Evolutionary conservation across 2,888 invertebrate species (phyloP).

Genomic region (Cyclophora punctaria): DNA sequence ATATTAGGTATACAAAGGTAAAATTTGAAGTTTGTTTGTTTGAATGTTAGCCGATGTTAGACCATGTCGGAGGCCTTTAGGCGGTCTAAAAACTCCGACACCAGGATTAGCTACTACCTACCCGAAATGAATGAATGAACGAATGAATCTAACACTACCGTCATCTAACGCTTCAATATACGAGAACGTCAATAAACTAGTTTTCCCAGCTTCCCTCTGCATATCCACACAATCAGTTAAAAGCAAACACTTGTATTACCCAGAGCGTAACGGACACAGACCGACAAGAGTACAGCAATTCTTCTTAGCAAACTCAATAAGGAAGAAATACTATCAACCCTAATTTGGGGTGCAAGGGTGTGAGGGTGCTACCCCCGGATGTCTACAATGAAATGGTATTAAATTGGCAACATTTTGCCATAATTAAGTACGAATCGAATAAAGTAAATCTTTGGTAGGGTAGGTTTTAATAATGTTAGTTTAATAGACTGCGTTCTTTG

Average conservation of each 20-base stretch:
- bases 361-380: slow-evolving; percentile 27
- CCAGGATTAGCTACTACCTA: too few species aligned
- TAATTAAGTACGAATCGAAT: slow-evolving; percentile 16
- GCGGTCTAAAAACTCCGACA: too few species aligned
- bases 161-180: too few species aligned
- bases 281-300: slow-evolving; percentile 7
- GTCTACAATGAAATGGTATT: slow-evolving; percentile 41
- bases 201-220: slow-evolving; percentile 1
- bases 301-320: slow-evolving; percentile 3
- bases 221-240: slow-evolving; percentile 19
- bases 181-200: too few species aligned
- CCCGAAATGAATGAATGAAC: too few species aligned
- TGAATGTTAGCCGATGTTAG: too few species aligned
- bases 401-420: slow-evolving; percentile 53
- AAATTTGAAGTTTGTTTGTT: too few species aligned
- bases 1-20: too few species aligned
- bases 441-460: slow-evolving; percentile 33
- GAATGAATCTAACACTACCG: too few species aligned
- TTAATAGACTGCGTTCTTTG: too few species aligned
- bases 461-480: neutral
- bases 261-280: slow-evolving; percentile 13
- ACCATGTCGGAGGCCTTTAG: too few species aligned
- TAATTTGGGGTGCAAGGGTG: slow-evolving; percentile 23
- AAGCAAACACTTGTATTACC: slow-evolving; percentile 19
- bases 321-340: neutral